Conservation (phyloP, 2,113 vertebrate species). For the Hyaena hyaena region DNA sequence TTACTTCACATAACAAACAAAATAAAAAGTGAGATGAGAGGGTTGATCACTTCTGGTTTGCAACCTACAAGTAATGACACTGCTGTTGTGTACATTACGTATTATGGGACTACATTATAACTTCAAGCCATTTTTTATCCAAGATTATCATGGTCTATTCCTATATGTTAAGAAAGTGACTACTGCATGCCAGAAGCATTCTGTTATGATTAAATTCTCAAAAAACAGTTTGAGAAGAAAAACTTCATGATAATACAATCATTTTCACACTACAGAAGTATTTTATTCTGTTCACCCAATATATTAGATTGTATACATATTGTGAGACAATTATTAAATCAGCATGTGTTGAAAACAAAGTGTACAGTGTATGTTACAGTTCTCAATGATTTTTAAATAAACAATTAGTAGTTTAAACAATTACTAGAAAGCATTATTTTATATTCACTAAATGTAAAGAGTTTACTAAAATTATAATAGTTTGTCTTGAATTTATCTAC, state of each 20-base stretch:
- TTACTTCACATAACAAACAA: not conserved
- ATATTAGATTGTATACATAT: not conserved
- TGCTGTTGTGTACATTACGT: not conserved
- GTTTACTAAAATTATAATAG: not conserved
- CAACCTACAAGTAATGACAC: not conserved
- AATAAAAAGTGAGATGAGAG: not conserved
- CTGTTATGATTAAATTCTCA: not conserved
- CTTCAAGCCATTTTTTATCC: not conserved
- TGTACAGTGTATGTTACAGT: not conserved
- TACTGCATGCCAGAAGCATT: not conserved
- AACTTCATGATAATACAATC: not conserved
- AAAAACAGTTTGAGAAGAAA: not conserved
- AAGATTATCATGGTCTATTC: not conserved
- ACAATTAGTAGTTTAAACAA: not conserved
- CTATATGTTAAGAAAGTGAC: not conserved
- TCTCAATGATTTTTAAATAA: not conserved
- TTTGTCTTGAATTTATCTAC: not conserved
- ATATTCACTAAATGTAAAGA: not conserved
- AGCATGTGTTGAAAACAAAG: not conserved
- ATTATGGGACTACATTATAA: not conserved
- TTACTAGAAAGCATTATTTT: not conserved
- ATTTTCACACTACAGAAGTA: not conserved
- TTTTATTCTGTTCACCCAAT: not conserved
- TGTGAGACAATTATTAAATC: not conserved
- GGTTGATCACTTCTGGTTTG: not conserved